Percentiles rank a stretch among this genome's conserved stretches.
Evolutionary conservation across 2,888 invertebrate genomes (phyloP).

Genomic region (Resseliella maxima): DNA sequence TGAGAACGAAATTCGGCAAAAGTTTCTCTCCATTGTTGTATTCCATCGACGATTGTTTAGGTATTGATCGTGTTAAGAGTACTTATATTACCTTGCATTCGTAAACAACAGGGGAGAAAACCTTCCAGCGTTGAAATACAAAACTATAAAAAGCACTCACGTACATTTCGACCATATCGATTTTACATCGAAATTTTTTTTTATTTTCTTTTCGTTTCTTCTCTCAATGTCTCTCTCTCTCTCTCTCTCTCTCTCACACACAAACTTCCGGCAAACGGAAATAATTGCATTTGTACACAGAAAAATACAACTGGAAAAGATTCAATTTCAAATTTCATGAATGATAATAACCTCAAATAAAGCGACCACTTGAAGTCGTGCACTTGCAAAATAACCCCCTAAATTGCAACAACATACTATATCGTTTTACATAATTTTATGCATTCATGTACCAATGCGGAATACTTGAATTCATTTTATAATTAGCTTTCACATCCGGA

Average conservation of each 20-base stretch:
- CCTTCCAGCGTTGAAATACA: neutral
- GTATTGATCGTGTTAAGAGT: conserved; percentile 41
- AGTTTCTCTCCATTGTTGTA: conserved; percentile 17
- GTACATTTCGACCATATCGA: conserved; percentile 41
- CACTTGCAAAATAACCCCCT: neutral
- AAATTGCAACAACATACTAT: neutral
- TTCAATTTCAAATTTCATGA: conserved; percentile 51
- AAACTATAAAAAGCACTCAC: conserved; percentile 53
- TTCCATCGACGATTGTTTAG: conserved; percentile 33
- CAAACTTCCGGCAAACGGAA: neutral
- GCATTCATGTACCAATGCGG: neutral
- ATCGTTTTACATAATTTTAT: neutral
- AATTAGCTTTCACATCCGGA: neutral
- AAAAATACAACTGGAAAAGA: conserved; percentile 1
- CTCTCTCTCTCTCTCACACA: no score
- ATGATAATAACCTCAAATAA: conserved; percentile 19
- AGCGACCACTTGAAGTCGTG: conserved; percentile 31
- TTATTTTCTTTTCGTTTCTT: neutral
- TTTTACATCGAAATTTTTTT: neutral
- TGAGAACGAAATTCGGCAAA: conserved; percentile 7
- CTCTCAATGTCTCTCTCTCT: no score
- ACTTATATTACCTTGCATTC: conserved; percentile 11
- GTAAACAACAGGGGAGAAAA: neutral
- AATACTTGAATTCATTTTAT: neutral
- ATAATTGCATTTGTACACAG: neutral